Base-by-base conservation (phyloP, 1,140 invertebrate species). In the Bilobella aurantiaca region DNA sequence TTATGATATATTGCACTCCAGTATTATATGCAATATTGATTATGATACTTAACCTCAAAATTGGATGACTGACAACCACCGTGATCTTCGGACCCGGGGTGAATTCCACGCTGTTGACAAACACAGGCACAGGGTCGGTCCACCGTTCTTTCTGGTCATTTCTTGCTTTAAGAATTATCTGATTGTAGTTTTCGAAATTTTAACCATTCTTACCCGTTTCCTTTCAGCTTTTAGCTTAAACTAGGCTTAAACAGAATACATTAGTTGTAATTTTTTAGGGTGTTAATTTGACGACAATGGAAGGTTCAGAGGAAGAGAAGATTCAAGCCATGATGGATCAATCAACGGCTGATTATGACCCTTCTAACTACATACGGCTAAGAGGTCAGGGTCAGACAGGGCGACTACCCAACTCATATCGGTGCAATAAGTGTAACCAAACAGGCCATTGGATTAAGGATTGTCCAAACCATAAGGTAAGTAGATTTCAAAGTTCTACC, bases 321-420 rank as follows among this genome's bases (percentile, higher is more conserved):
- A 95, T 99, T 74, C 87, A 88, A 76, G 92, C 91, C 68, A 96
- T 98, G 89, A 96, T 98, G 84, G 85, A 87, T 63, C 94, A 97
- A 75, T 96, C 93, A 42, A 95, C 92, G 57, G 87, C 88, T 75
- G 94, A 96, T 76, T 99, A 97, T 83, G 92, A 97, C 80, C 90
- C 93, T 64, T 89, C 90, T 77, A 96, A 92, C 92, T 95, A 94
- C 76, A 82, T 88, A 74, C 90, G 90, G 79, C 88, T 92, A 75
- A 84, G 87, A 74, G 89, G 89, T 62, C 85, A 87, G 32, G 89
- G 87, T 79, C 90, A 92, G 80, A 84, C 86, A 74, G 93, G 93
- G 58, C 87, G 87, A 72, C 90, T 96, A 34, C 93, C 93, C 57
- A 77, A 86, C 30, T 87, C 86, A 75, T 98, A 98, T 78, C 84